Base-by-base conservation (phyloP, 2,797 vertebrate species). In the Pachyuromys duprasi region DNA sequence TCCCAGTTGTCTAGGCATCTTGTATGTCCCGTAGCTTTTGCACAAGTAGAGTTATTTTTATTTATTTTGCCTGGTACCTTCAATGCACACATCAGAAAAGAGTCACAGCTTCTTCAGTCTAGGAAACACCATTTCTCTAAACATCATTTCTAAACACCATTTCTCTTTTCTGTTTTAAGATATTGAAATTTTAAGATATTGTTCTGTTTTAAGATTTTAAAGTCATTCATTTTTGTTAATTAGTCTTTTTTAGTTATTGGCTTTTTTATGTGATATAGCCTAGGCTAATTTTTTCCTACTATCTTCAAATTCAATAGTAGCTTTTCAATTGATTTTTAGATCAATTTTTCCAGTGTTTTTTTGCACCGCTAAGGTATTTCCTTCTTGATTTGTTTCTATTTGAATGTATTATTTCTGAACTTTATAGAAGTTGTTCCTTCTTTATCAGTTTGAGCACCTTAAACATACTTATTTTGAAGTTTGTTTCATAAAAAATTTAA, bases 271-370 rank as follows among this genome's bases (percentile, higher is more conserved):
- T 90, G 14, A n/a, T 91, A 33, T 17, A 24, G 90, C 87, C 42
- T 31, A 92, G 60, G 45, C 63, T 78, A 39, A 88, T 86, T 86
- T 72, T 90, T 93, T 86, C 22, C 39, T 14, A 60, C 26, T 72
- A 15, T 92, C 92, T 93, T 94, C 60, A 83, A 79, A 89, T 75
- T 94, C 90, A 86, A 62, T 72, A 86, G 18, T 69, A 88, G 62
- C 69, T 75, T 90, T 95, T 62, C 24, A 31, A 87, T 65, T 79
- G 76, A 31, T 36, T 55, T 86, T 70, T 55, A 69, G n/a, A 70
- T 86, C 22, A 70, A 39, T 11, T 70, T 70, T 53, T 55, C 42
- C 49, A 55, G 28, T 87, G 36, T 76, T 84, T 93, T 93, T 89
- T 45, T 49, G 2, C 57, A 69, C 93, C 86, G 88, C 74, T 33